A percentile compares a stretch with the other conserved stretches of the same genome.
These are phyloP conservation scores for Alectoris magna DNA, from an alignment of 2,797 vertebrate species.

Conservation along the genomic window DNA sequence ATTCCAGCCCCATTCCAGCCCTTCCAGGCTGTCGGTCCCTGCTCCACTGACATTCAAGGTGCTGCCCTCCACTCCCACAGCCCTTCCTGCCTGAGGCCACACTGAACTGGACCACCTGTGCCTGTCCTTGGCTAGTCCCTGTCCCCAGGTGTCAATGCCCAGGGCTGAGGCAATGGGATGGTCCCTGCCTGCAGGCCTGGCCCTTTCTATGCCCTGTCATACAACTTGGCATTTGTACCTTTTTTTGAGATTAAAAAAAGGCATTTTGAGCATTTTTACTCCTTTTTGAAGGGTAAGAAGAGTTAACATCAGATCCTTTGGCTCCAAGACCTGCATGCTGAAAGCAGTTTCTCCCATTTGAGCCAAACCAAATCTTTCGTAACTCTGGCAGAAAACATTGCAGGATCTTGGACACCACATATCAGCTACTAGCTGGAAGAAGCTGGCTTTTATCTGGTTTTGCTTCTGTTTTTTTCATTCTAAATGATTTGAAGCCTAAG, in stretches of 20 bases:
- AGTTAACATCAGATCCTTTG: background rate
- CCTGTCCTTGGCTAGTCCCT: background rate
- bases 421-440: background rate
- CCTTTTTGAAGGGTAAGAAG: background rate
- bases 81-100: background rate
- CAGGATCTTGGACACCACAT: background rate
- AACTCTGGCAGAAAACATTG: background rate
- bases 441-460: background rate
- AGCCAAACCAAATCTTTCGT: background rate
- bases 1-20: background rate
- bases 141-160: fast-evolving
- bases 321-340: background rate
- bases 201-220: fast-evolving
- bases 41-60: background rate
- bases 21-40: background rate
- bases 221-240: background rate
- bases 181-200: background rate
- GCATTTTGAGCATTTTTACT: background rate
- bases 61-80: fast-evolving
- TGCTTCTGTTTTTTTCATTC: background rate
- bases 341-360: background rate
- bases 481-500: background rate
- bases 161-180: fast-evolving
- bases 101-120: background rate
- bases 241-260: background rate